A percentile compares a stretch with the other conserved stretches of the same genome.
These are phyloP conservation scores for Himantopus leucocephalus DNA, from an alignment of 2,113 vertebrate species.

Conservation along the genomic window DNA sequence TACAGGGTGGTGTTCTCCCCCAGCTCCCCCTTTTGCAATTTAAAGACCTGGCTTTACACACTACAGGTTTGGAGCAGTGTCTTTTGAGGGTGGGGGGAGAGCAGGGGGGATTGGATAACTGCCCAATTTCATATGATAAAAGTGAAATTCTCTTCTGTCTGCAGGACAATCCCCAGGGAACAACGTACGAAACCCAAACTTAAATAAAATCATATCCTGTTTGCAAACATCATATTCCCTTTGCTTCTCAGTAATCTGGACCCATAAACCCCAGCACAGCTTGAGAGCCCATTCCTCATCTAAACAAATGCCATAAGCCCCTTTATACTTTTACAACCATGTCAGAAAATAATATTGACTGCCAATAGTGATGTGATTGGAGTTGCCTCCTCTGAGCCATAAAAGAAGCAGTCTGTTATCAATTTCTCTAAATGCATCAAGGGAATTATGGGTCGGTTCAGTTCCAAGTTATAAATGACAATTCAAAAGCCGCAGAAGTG, in stretches of 20 bases:
- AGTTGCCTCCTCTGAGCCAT: slow-evolving; percentile 79
- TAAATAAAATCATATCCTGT: slow-evolving; percentile 85
- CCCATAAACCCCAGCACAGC: slow-evolving; percentile 78
- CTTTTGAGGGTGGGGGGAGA: slow-evolving; percentile 25
- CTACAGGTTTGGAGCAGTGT: slow-evolving; percentile 49
- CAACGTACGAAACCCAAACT: slow-evolving; percentile 77
- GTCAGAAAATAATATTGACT: slow-evolving; percentile 84
- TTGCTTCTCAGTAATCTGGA: slow-evolving; percentile 75
- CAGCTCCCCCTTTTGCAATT: slow-evolving; percentile 51
- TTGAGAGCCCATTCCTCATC: slow-evolving; percentile 81
- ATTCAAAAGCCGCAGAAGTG: slow-evolving; percentile 82
- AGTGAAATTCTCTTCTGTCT: slow-evolving; percentile 84
- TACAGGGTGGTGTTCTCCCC: slow-evolving; percentile 2
- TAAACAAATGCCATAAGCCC: slow-evolving; percentile 82
- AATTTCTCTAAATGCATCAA: slow-evolving; percentile 84
- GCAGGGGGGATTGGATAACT: slow-evolving; percentile 53
- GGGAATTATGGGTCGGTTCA: slow-evolving; percentile 80
- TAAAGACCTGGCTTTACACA: slow-evolving; percentile 56
- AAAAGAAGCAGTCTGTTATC: slow-evolving; percentile 87
- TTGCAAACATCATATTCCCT: slow-evolving; percentile 82
- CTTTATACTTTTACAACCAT: slow-evolving; percentile 83
- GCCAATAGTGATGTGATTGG: slow-evolving; percentile 81
- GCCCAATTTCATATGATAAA: slow-evolving; percentile 77
- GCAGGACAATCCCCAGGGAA: slow-evolving; percentile 74
- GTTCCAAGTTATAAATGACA: slow-evolving; percentile 92